These are phyloP conservation scores for Limulus polyphemus DNA, from an alignment of 2,888 invertebrate genomes.

Conservation along the genomic window DNA sequence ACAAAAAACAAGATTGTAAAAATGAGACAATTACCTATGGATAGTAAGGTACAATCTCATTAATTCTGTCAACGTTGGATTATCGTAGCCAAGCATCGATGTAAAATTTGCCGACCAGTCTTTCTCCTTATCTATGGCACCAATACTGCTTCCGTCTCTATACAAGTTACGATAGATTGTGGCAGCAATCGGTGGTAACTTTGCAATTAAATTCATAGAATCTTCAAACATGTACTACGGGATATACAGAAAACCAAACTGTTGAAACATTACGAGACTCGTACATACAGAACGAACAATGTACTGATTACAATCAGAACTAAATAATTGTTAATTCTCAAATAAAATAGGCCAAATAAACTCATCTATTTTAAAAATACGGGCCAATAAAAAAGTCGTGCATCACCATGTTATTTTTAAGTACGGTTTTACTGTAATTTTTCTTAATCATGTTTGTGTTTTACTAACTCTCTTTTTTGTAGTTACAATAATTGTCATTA, in stretches of 20 bases:
- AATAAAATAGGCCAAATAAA: background rate
- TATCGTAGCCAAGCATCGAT: conserved; percentile 73
- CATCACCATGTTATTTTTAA: too few species aligned
- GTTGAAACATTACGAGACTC: too few species aligned
- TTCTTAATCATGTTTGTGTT: too few species aligned
- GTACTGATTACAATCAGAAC: conserved; percentile 14
- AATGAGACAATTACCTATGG: conserved; percentile 47
- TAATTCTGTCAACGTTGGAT: conserved; percentile 69
- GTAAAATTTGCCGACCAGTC: conserved; percentile 91
- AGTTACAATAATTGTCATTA: too few species aligned
- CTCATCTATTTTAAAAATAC: background rate
- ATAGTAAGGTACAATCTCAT: conserved; percentile 87
- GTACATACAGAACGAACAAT: too few species aligned
- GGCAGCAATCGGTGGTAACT: conserved; percentile 83
- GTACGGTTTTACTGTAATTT: too few species aligned
- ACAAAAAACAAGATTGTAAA: too few species aligned
- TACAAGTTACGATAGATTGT: conserved; percentile 84
- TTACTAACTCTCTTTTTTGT: too few species aligned
- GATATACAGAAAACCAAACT: too few species aligned
- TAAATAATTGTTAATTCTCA: background rate
- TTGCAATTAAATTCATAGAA: conserved; percentile 89
- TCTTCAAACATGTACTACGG: conserved; percentile 69
- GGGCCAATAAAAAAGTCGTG: too few species aligned
- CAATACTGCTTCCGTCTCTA: conserved; percentile 69
- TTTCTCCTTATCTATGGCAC: conserved; percentile 71